phyloP scores from a whole-genome alignment of 1,140 invertebrate species.

The Heliconius eleuchia region DNA sequence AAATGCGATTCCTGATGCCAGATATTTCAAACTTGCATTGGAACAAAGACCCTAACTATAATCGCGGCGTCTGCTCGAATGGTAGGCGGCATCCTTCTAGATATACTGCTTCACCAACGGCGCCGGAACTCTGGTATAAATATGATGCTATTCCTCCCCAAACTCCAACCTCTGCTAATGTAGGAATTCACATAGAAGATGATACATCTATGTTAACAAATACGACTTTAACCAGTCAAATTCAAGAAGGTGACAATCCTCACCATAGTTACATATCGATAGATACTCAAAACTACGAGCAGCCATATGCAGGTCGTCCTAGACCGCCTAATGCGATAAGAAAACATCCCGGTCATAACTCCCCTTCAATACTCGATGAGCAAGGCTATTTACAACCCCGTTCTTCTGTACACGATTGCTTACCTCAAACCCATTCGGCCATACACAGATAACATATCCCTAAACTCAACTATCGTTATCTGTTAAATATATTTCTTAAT shows the following conservation, averaged over 20 bases:
- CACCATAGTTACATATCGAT: conserved; percentile 81
- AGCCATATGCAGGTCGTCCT: conserved; percentile 70
- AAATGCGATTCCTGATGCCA: conserved; percentile 93
- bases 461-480: conserved; percentile 63
- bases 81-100: conserved; percentile 75
- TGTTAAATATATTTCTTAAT: conserved; percentile 71
- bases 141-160: conserved; percentile 80
- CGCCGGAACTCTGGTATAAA: conserved; percentile 80
- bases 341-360: conserved; percentile 66
- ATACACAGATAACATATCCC: conserved; percentile 71
- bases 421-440: conserved; percentile 74
- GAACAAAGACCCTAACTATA: conserved; percentile 79
- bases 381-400: conserved; percentile 80
- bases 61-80: conserved; percentile 73
- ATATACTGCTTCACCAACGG: conserved; percentile 80
- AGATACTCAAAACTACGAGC: conserved; percentile 79
- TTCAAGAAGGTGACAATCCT: conserved; percentile 75
- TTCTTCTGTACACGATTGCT: conserved; percentile 75
- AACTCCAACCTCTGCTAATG: conserved; percentile 61
- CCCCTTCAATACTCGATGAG: conserved; percentile 76
- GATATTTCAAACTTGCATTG: conserved; percentile 84
- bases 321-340: conserved; percentile 70
- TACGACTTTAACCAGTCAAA: conserved; percentile 78
- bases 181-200: conserved; percentile 70
- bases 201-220: conserved; percentile 79